phyloP scores from a whole-genome alignment of 2,113 vertebrate genomes.

The Stercorarius parasiticus region DNA sequence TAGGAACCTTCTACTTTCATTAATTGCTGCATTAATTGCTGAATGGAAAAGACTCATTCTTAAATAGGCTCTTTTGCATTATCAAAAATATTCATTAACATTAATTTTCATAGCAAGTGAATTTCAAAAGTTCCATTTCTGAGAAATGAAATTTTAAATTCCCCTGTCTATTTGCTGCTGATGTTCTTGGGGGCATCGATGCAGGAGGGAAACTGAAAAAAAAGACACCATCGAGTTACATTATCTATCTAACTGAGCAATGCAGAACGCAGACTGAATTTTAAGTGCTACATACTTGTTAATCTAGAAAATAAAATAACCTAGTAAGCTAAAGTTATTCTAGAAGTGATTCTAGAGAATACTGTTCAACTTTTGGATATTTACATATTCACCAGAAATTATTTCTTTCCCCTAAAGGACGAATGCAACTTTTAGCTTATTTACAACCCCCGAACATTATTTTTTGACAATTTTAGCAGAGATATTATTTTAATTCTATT shows the following conservation, averaged over 20 bases:
- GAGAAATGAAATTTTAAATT: neutral
- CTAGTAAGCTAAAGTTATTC: neutral
- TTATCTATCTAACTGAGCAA: neutral
- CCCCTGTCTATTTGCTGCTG: neutral
- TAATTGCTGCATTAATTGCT: neutral
- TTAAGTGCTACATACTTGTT: neutral
- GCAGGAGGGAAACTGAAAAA: neutral
- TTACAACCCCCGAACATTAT: neutral
- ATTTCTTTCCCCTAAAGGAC: neutral
- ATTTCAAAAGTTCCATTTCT: slow-evolving; percentile 6
- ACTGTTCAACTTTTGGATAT: neutral
- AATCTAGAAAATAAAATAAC: neutral
- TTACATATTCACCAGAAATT: neutral
- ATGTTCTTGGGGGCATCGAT: neutral
- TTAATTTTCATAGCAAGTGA: neutral
- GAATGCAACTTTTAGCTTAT: neutral
- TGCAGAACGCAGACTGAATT: neutral
- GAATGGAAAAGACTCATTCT: neutral
- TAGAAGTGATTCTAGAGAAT: neutral
- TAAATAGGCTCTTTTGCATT: neutral
- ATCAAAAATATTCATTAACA: slow-evolving; percentile 5
- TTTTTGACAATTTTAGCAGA: neutral
- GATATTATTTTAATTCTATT: neutral
- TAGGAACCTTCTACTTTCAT: neutral
- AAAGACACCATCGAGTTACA: neutral